These are phyloP conservation scores for Netelia inedita DNA, from an alignment of 2,888 invertebrate species.

Conservation along the genomic window DNA sequence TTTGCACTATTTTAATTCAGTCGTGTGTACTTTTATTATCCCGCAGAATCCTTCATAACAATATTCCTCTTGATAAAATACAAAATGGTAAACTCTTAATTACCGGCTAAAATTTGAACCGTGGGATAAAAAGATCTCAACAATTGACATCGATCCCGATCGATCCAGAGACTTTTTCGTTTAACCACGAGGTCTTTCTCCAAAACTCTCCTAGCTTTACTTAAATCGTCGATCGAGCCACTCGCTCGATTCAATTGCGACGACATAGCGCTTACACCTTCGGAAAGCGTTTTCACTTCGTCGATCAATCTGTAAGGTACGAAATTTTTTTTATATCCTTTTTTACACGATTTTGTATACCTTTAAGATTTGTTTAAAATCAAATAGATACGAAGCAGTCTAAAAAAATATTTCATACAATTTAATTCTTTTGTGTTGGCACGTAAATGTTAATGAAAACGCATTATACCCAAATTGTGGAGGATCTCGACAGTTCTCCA, in stretches of 20 bases:
- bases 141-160: constrained; percentile 81
- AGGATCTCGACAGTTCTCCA: constrained; percentile 70
- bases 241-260: constrained; percentile 82
- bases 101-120: constrained; percentile 81
- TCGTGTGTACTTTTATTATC: constrained; percentile 26
- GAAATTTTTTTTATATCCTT: not conserved
- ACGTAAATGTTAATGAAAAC: not conserved
- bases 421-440: too few relatives aligned
- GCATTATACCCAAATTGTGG: constrained; percentile 68
- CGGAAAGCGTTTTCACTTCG: constrained; percentile 79
- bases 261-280: constrained; percentile 76
- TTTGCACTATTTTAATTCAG: constrained; percentile 78
- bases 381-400: not conserved
- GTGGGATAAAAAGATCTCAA: constrained; percentile 84
- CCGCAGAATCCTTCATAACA: not conserved
- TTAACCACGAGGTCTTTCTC: constrained; percentile 84
- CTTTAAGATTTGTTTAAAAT: too few relatives aligned
- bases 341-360: too few relatives aligned
- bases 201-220: constrained; percentile 77
- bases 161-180: constrained; percentile 83
- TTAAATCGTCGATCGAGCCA: constrained; percentile 77
- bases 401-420: not conserved
- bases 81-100: constrained; percentile 34
- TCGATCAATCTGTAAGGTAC: constrained; percentile 77
- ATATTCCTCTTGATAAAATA: not conserved